Conservation (phyloP, 2,797 vertebrate species). For the Sebastes hubbsi region DNA sequence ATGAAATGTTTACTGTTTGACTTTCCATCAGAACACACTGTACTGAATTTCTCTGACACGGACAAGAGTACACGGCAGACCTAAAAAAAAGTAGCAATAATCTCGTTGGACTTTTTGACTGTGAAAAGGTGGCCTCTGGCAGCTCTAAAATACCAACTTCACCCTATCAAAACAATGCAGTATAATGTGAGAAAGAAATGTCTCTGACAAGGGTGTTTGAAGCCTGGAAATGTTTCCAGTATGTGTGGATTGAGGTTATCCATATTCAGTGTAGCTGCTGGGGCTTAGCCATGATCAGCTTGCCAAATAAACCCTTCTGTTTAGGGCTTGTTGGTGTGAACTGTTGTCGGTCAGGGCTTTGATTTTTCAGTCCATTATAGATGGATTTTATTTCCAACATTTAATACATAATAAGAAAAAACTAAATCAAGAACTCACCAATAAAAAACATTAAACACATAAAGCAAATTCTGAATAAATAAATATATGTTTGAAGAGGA, state of each 20-base stretch:
- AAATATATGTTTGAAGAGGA: not conserved
- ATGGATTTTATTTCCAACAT: not conserved
- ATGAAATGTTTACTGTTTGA: slow-evolving; percentile 13
- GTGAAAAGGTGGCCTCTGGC: not conserved
- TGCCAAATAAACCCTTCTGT: not conserved
- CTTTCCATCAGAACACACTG: not conserved
- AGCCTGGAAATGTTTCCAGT: not conserved
- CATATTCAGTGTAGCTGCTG: not conserved
- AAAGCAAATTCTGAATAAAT: not conserved
- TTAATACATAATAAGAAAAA: not conserved
- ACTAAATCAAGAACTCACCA: no score
- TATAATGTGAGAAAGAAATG: not conserved
- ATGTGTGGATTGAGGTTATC: not conserved
- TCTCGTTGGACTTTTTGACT: not conserved
- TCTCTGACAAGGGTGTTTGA: not conserved
- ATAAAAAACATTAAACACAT: not conserved
- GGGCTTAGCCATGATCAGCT: not conserved
- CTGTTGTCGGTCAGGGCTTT: not conserved
- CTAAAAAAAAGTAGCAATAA: not conserved
- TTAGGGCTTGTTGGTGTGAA: not conserved
- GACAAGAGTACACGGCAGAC: not conserved
- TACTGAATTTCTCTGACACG: not conserved
- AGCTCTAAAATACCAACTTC: not conserved
- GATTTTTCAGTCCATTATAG: not conserved
- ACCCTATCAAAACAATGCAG: not conserved